phyloP scores from a whole-genome alignment of 1,140 invertebrate genomes.

The Sarcophaga bullata region DNA sequence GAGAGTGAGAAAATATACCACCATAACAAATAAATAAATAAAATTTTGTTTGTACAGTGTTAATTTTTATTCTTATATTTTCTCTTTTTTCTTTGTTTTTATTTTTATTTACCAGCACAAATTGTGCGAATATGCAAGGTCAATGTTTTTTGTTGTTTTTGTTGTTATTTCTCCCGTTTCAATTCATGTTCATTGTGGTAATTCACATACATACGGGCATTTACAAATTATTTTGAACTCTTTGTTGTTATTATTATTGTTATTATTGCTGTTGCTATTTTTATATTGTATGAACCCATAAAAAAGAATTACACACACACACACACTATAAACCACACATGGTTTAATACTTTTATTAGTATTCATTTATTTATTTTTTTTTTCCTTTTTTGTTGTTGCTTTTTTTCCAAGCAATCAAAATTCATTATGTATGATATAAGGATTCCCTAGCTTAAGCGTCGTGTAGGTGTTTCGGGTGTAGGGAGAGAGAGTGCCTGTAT shows the following conservation, averaged over 20 bases:
- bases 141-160: slow-evolving; percentile 40
- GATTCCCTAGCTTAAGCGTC: not conserved
- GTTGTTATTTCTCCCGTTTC: not conserved
- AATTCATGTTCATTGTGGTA: not conserved
- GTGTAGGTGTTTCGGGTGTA: not conserved
- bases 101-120: not conserved
- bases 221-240: not conserved
- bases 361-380: too few species aligned
- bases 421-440: not conserved
- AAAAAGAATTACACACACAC: not conserved
- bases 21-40: slow-evolving; percentile 1
- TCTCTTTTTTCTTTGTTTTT: not conserved
- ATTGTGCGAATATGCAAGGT: slow-evolving; percentile 44
- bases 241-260: slow-evolving; percentile 34
- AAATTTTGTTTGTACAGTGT: not conserved
- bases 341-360: not conserved
- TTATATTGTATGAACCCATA: slow-evolving; percentile 14
- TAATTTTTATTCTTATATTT: not conserved
- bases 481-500: not conserved
- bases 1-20: not conserved
- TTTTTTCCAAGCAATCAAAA: slow-evolving; percentile 19
- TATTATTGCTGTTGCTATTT: not conserved
- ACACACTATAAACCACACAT: slow-evolving; percentile 22
- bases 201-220: not conserved
- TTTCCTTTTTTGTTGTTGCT: too few species aligned